These are phyloP conservation scores for Proctacanthus coquilletti DNA, from an alignment of 1,140 invertebrate species.

Conservation along the genomic window DNA sequence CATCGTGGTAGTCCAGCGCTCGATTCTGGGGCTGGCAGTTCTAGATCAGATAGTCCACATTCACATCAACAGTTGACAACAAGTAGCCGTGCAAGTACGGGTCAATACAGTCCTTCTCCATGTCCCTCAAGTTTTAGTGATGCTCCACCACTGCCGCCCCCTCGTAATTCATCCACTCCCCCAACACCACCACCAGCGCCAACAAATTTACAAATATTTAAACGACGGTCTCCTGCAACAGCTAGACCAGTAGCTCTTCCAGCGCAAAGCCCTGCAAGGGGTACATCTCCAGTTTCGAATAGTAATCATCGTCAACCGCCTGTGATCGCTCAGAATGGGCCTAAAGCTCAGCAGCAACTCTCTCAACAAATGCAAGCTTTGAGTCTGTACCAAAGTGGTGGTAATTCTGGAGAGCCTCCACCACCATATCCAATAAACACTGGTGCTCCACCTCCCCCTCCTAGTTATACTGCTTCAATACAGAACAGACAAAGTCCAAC, in stretches of 20 bases:
- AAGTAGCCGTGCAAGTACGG: slow-evolving; percentile 32
- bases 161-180: slow-evolving; percentile 46
- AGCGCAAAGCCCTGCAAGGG: slow-evolving; percentile 41
- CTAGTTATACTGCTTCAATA: slow-evolving; percentile 70
- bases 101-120: slow-evolving; percentile 46
- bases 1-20: slow-evolving; percentile 63
- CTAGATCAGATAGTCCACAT: slow-evolving; percentile 73
- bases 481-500: slow-evolving; percentile 75
- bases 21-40: slow-evolving; percentile 73
- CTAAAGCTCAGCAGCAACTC: slow-evolving; percentile 69
- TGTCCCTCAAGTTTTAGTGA: slow-evolving; percentile 42
- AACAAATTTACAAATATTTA: slow-evolving; percentile 61
- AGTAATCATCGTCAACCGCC: slow-evolving; percentile 22
- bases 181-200: slow-evolving; percentile 49
- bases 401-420: slow-evolving; percentile 47
- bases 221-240: slow-evolving; percentile 63
- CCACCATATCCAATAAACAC: slow-evolving; percentile 49
- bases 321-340: slow-evolving; percentile 30
- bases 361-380: slow-evolving; percentile 74
- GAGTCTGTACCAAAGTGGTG: slow-evolving; percentile 53
- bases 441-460: slow-evolving; percentile 49
- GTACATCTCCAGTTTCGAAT: slow-evolving; percentile 60
- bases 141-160: slow-evolving; percentile 49
- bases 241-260: slow-evolving; percentile 30
- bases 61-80: slow-evolving; percentile 36